phyloP scores from a whole-genome alignment of 2,113 vertebrate species.

The Microcebus tavaratra region DNA sequence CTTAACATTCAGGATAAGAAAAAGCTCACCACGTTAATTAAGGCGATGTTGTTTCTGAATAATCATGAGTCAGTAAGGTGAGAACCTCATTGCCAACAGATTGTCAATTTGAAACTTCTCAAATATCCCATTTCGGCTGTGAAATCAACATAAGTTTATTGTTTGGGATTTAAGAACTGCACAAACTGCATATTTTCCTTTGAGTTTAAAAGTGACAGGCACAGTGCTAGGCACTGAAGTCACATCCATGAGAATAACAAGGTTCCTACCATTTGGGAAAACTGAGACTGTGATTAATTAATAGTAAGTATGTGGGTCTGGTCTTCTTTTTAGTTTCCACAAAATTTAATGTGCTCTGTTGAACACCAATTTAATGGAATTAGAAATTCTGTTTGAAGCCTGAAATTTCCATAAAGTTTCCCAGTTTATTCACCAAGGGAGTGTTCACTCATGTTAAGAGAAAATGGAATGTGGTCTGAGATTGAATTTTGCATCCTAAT shows the following conservation, averaged over 20 bases:
- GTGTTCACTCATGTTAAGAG: conserved; percentile 25
- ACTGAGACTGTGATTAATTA: conserved; percentile 19
- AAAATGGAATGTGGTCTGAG: conserved; percentile 48
- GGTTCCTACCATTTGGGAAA: neutral
- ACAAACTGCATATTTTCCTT: neutral
- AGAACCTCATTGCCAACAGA: neutral
- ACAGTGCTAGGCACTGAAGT: neutral
- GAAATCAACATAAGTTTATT: neutral
- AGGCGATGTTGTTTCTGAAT: neutral
- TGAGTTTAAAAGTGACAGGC: neutral
- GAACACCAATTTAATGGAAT: conserved; percentile 43
- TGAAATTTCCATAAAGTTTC: conserved; percentile 51
- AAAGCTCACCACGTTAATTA: conserved; percentile 23
- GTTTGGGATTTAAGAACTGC: neutral
- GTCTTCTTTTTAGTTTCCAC: neutral
- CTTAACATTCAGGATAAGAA: conserved; percentile 5
- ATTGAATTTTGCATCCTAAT: conserved; percentile 59
- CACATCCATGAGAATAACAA: neutral
- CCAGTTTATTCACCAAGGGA: conserved; percentile 50
- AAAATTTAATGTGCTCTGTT: neutral
- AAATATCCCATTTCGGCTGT: neutral
- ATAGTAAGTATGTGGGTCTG: neutral
- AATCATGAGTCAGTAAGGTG: neutral
- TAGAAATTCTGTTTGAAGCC: conserved; percentile 59
- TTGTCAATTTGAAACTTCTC: neutral